Evolutionary conservation across 2,888 invertebrate genomes (phyloP), one percentile per base, ranked within the genome.

Genomic region (Protophormia terraenovae): DNA sequence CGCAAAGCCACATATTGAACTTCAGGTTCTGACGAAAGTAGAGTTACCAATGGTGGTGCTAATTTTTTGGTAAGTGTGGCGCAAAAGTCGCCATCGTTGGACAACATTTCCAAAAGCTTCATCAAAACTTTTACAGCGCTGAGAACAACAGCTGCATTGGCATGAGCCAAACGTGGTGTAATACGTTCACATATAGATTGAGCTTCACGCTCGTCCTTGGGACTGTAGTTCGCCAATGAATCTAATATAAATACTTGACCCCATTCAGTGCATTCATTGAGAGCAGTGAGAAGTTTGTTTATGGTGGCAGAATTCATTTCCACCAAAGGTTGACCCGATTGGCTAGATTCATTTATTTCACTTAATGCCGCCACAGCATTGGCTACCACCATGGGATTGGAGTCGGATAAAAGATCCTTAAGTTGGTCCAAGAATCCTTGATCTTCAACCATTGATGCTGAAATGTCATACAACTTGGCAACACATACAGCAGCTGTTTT

Each of bases 401-500:
- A 99, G 93, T 99, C 99, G 64, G 99, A 99, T 47, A 99, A 93
- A 71, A 99, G 94, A 93, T 99, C 99, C 92, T 98, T 98, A 29
- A 99, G 93, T 90, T 99, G 97, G 92, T 99, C 99, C 87, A 99
- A 94, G 93, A 99, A 99, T 35, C 99, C 99, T 94, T 99, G 97
- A 88, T 93, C 93, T 86, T 93, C 93, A 8, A 93, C 95, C 95
- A 95, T 95, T 89, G 95, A 95, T 3, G 96, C 95, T 0, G 96
- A 96, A 91, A 99, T 99, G 91, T 99, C 99, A 92, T 99, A 99
- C 83, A 99, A 94, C 92, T 99, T 99, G 29, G 99, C 99, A 5
- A 99, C 99, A 92, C 99, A 99, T 14, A 99, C 99, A 1, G 99
- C 99, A 1, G 99, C 99, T 0, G 99, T 99, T 94, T 99, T 99